Percentiles rank a stretch among this genome's conserved stretches.
phyloP scores from a whole-genome alignment of 2,797 vertebrate species.

The Acipenser oxyrinchus region DNA sequence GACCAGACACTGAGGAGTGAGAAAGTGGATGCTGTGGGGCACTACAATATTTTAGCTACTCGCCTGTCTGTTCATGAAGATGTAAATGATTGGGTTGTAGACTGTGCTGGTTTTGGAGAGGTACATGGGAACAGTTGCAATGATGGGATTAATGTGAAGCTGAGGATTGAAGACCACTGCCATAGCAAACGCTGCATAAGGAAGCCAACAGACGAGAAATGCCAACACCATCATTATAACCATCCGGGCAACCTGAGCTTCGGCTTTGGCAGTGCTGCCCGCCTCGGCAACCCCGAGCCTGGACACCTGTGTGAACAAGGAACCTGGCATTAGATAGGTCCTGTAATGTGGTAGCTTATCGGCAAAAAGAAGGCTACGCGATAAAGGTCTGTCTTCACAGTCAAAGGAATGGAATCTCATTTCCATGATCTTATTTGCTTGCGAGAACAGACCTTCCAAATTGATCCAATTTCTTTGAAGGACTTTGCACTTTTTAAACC shows the following conservation, averaged over 20 bases:
- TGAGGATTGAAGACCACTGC: constrained; percentile 40
- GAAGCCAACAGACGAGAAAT: constrained; percentile 55
- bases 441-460: too few species aligned
- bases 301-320: constrained; percentile 37
- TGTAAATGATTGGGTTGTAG: constrained; percentile 59
- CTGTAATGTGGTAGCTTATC: too few species aligned
- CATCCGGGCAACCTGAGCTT: constrained; percentile 44
- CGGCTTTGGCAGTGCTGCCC: constrained; percentile 47
- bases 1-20: too few species aligned
- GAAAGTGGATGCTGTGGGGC: too few species aligned
- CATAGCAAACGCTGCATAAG: constrained; percentile 49
- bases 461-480: too few species aligned
- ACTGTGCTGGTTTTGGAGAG: constrained; percentile 59
- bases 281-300: constrained; percentile 41
- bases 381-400: too few species aligned
- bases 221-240: constrained; percentile 49
- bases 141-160: constrained; percentile 40
- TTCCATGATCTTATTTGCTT: too few species aligned
- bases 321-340: background rate
- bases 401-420: too few species aligned
- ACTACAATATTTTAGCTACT: background rate
- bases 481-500: too few species aligned
- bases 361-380: too few species aligned
- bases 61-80: constrained; percentile 65
- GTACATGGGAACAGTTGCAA: constrained; percentile 51